phyloP scores from a whole-genome alignment of 2,888 invertebrate species.

The Chaetogeoica ovagalla region DNA sequence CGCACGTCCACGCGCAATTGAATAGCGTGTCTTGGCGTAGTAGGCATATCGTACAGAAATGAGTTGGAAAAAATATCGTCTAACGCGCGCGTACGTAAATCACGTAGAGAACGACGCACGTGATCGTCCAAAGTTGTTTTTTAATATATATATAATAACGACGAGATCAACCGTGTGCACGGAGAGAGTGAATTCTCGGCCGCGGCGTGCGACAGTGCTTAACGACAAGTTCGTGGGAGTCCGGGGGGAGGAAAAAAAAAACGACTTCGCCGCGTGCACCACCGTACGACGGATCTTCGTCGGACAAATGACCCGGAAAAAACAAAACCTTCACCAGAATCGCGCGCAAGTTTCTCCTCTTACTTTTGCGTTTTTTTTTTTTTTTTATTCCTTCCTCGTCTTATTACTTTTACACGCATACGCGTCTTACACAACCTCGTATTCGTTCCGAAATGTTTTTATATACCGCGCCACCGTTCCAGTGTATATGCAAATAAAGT shows the following conservation, averaged over 20 bases:
- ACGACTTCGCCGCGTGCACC: background rate
- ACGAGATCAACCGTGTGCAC: background rate
- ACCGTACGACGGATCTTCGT: background rate
- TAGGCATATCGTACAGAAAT: no score
- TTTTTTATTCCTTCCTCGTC: background rate
- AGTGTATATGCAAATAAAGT: background rate
- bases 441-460: conserved; percentile 43
- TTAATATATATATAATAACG: conserved; percentile 23
- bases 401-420: no score
- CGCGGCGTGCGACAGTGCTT: conserved; percentile 25
- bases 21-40: no score
- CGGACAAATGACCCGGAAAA: conserved; percentile 51
- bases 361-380: conserved; percentile 1
- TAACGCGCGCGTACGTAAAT: conserved; percentile 16
- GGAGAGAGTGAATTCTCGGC: conserved; percentile 25
- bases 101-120: background rate
- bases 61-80: no score
- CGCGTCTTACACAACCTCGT: background rate
- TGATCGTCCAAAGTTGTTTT: conserved; percentile 32
- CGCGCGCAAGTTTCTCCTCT: background rate
- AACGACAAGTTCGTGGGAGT: conserved; percentile 50
- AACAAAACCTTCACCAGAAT: conserved; percentile 9
- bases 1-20: no score
- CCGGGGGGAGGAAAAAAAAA: no score
- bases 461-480: conserved; percentile 31